Evolutionary conservation across 2,797 vertebrate species (phyloP).

Genomic region (Poeciliopsis paucimaculata): DNA sequence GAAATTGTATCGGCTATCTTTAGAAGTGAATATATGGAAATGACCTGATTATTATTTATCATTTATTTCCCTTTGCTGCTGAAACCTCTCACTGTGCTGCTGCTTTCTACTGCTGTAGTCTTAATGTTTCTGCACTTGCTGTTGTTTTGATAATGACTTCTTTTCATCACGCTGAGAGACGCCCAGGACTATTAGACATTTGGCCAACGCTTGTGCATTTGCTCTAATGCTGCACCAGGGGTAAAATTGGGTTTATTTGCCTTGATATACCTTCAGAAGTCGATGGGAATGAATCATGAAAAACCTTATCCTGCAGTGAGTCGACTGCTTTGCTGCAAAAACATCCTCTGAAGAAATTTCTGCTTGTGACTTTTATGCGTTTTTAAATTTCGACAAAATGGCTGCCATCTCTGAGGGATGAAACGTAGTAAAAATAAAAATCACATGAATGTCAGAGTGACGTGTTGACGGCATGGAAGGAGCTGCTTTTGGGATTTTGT

Average conservation of each 20-base stretch:
- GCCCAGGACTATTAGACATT: not conserved
- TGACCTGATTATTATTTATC: not conserved
- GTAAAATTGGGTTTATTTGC: not conserved
- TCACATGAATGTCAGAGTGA: constrained; percentile 15
- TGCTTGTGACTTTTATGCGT: constrained; percentile 62
- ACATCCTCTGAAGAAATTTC: constrained; percentile 53
- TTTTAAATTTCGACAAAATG: constrained; percentile 56
- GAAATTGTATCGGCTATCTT: not conserved
- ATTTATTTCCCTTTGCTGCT: not conserved
- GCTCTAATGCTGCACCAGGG: not conserved
- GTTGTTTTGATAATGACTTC: not conserved
- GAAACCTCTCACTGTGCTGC: not conserved
- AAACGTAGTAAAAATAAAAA: constrained; percentile 8
- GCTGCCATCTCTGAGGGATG: constrained; percentile 47
- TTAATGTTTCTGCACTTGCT: not conserved
- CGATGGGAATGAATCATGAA: constrained; percentile 42
- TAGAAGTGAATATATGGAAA: not conserved
- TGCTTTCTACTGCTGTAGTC: not conserved
- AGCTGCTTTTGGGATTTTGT: not conserved
- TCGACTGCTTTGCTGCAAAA: constrained; percentile 15
- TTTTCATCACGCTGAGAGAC: not conserved
- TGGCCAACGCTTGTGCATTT: not conserved
- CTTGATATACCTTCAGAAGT: constrained; percentile 23
- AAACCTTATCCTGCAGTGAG: constrained; percentile 24
- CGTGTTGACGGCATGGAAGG: constrained; percentile 14